Evolutionary conservation across 2,888 invertebrate genomes (phyloP), one percentile per base, ranked within the genome.

Genomic region (Caenorhabditis imperialis): DNA sequence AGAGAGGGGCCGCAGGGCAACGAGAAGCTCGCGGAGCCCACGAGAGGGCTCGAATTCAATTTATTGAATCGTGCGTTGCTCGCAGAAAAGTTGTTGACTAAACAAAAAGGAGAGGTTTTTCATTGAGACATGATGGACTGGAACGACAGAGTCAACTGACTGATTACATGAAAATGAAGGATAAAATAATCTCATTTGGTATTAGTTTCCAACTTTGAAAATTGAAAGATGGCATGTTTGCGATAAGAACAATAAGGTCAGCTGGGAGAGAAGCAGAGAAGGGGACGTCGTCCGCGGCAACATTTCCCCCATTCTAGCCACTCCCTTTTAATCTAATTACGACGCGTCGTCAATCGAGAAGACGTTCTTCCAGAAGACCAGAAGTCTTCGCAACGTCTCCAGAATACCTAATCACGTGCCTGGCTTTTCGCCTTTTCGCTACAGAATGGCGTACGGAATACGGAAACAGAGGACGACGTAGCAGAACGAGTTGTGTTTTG

Each of bases 271-370:
- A 22, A 20, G 20, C 14, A 57, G 7, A 45, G n/a, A 44, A 53
- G 23, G 12, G 37, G 50, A 30, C 35, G 33, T 44, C 48, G 48
- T 8, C 33, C 33, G 62, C 44, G 42, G 53, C 40, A 61, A 51
- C n/a, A n/a, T n/a, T n/a, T n/a, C n/a, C n/a, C n/a, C 37, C 35
- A 37, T 61, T n/a, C 47, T 47, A 63, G 14, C 65, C 65, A 65
- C 65, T 65, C 55, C 65, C 65, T 65, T 50, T 30, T 65, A 65
- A 65, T 65, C 50, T 42, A 65, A 65, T 65, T 65, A 65, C 65
- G 50, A 57, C 54, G 27, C 7, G n/a, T n/a, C 6, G 30, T 30
- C 7, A 65, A 57, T 57, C 42, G 48, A 27, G 47, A 25, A 40
- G 62, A 35, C 55, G 65, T 57, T 65, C 51, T 42, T 23, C 44